Base-by-base conservation (phyloP, 2,888 invertebrate species). In the Drosophila prostipennis region DNA sequence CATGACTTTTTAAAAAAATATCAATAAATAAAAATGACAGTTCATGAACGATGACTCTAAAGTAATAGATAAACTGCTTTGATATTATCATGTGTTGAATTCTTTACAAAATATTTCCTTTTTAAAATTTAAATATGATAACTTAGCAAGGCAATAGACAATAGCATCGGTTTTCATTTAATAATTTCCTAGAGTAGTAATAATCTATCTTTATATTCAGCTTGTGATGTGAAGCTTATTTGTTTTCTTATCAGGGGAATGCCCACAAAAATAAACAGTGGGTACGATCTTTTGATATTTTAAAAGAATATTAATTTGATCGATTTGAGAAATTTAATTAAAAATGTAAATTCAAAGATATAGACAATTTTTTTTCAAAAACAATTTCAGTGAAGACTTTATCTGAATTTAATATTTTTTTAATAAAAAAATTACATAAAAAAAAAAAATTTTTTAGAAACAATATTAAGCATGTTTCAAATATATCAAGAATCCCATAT, bases 1-100 rank as follows among this genome's bases (percentile, higher is more conserved):
- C 23, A 23, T 2, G 3, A 23, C 3, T 23, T 10, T 34, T 34
- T 0, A 10, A 32, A 19, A 8, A 58, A 32, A 32, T 14, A 23
- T 23, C 13, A 56, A 32, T 42, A 23, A 58, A 57, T 34, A 43
- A 16, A 3, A 39, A 39, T 39, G 8, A 39, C 39, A 39, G 7
- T 8, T 26, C 45, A 26, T 2, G 16, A 45, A 45, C n/a, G 3
- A 26, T 26, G 13, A 45, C 13, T 43, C 8, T 34, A 3, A 34
- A 34, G 5, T 29, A 34, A 2, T 26, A 26, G 5, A n/a, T 26
- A n/a, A 13, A 3, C 13, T 3, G 23, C 43, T 26, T 45, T 26
- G 16, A 1, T 45, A 5, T 14, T 7, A 46, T 46, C 6, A 10
- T 6, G 23, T 5, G 26, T 7, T 19, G 11, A 52, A 26, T 26